Evolutionary conservation across 2,888 invertebrate genomes (phyloP), one percentile per base, ranked within the genome.

Genomic region (Gandaritis pyraliata): DNA sequence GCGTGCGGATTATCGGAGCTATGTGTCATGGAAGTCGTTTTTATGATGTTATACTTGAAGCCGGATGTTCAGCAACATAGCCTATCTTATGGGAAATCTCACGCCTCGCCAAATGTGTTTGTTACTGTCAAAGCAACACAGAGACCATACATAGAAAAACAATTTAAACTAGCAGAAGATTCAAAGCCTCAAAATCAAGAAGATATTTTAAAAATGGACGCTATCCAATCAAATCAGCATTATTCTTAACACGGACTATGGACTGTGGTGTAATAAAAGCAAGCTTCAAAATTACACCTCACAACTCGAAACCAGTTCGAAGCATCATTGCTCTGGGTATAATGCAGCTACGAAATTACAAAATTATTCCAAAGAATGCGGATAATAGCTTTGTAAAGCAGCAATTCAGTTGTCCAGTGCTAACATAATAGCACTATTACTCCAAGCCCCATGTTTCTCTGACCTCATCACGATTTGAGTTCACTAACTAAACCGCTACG

Each of bases 401-500:
- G 53, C 57, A 70, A 74, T 73, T 61, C 57, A 47, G 63, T 49
- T 46, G 53, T 51, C 51, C 56, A 58, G 62, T 66, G 71, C 68
- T 72, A 72, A 73, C 71, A 72, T 72, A 74, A 71, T 71, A 60
- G 63, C 64, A 69, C 69, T 61, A 70, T 69, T 68, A 68, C 64
- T 48, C 60, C 61, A 71, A 75, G 69, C 73, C 70, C 64, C 71
- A 70, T 72, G 66, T 69, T 65, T 70, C 71, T 72, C 71, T 82
- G 86, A 85, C 83, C 81, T 82, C 82, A 82, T 80, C 76, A 65
- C 61, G 67, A 56, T 60, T 63, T 58, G 75, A 79, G 81, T 81
- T 82, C 80, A 81, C 73, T 58, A 72, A 81, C 73, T 58, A 72
- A 74, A 86, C 89, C 88, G 90, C 85, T 90, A 90, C 70, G 70